These are phyloP conservation scores for Istiophorus platypterus DNA, from an alignment of 2,113 vertebrate species.

Conservation along the genomic window DNA sequence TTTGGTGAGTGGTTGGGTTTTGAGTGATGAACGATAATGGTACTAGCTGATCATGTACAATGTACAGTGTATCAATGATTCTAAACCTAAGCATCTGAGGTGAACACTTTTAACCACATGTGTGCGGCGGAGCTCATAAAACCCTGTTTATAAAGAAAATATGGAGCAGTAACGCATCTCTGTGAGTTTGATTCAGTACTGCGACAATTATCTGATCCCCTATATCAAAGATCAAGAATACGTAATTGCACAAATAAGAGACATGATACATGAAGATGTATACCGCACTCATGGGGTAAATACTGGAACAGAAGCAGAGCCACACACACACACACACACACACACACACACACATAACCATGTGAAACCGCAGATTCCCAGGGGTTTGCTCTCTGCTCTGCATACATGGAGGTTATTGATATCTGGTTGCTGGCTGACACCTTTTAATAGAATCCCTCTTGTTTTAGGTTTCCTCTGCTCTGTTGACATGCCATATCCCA, in stretches of 20 bases:
- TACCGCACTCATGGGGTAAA: slow-evolving; percentile 54
- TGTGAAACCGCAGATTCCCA: slow-evolving; percentile 78
- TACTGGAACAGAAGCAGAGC: slow-evolving; percentile 52
- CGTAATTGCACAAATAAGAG: slow-evolving; percentile 75
- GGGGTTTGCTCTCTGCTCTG: slow-evolving; percentile 69
- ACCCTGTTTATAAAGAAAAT: slow-evolving; percentile 33
- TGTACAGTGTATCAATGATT: slow-evolving; percentile 48
- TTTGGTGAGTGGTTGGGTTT: slow-evolving; percentile 56
- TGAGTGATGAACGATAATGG: slow-evolving; percentile 49
- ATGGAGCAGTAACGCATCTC: slow-evolving; percentile 26
- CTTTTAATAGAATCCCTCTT: slow-evolving; percentile 84
- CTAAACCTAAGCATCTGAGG: slow-evolving; percentile 40
- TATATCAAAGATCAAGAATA: slow-evolving; percentile 73
- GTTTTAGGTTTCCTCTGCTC: slow-evolving; percentile 78
- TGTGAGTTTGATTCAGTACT: slow-evolving; percentile 57
- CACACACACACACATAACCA: slow-evolving; percentile 47
- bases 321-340: slow-evolving; percentile 10
- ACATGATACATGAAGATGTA: slow-evolving; percentile 74
- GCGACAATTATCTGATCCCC: slow-evolving; percentile 70
- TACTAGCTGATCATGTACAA: slow-evolving; percentile 42
- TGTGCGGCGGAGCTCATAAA: not conserved
- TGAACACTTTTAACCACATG: slow-evolving; percentile 48
- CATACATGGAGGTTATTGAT: slow-evolving; percentile 82
- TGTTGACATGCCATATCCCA: slow-evolving; percentile 63
- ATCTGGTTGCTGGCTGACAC: slow-evolving; percentile 84